phyloP scores from a whole-genome alignment of 2,888 invertebrate species.

The Nezara viridula region DNA sequence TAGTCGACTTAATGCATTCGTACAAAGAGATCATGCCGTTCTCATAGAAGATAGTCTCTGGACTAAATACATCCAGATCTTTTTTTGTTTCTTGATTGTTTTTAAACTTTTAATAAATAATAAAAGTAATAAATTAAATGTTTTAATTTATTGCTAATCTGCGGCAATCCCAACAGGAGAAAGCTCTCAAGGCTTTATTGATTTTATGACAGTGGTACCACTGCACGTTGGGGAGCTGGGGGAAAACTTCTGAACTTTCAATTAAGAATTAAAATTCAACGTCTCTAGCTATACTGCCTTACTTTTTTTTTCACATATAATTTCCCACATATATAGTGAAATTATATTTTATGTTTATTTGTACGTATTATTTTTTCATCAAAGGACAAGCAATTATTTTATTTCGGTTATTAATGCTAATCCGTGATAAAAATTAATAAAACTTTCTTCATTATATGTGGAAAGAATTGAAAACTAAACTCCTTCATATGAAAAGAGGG shows the following conservation, averaged over 20 bases:
- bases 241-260: conserved; percentile 17
- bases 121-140: background rate
- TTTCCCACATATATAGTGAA: background rate
- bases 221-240: conserved; percentile 1
- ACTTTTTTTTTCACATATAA: background rate
- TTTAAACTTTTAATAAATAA: background rate
- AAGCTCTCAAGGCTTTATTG: conserved; percentile 7
- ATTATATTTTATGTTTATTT: no score
- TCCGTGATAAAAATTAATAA: no score
- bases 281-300: no score
- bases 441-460: no score
- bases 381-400: no score
- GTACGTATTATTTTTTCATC: no score
- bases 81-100: background rate
- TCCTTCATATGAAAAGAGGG: no score
- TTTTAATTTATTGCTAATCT: background rate
- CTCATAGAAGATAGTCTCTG: no score
- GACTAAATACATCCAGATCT: background rate
- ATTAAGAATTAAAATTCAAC: background rate
- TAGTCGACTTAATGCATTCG: no score
- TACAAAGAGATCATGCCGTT: no score
- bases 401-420: no score
- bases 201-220: conserved; percentile 48
- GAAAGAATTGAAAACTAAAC: no score
- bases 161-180: background rate